A percentile compares a stretch with the other conserved stretches of the same genome.
Evolutionary conservation across 2,888 invertebrate species (phyloP).

Genomic region (Hybos culiciformis): DNA sequence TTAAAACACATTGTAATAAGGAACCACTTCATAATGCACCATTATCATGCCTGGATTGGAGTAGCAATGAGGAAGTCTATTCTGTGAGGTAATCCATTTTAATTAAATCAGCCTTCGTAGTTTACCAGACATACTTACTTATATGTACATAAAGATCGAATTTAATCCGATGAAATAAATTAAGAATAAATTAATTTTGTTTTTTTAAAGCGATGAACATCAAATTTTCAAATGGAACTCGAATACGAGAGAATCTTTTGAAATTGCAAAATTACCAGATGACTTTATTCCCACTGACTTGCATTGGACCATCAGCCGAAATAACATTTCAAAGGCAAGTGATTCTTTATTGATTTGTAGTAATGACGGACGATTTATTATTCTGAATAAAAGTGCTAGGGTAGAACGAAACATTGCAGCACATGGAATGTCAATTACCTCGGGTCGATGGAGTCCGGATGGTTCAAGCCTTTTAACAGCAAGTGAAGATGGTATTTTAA

Average conservation of each 20-base stretch:
- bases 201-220: slow-evolving; percentile 71
- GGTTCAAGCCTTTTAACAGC: slow-evolving; percentile 89
- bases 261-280: slow-evolving; percentile 62
- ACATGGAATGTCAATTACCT: slow-evolving; percentile 79
- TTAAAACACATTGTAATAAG: slow-evolving; percentile 65
- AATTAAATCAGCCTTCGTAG: slow-evolving; percentile 1
- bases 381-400: slow-evolving; percentile 77
- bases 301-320: slow-evolving; percentile 57
- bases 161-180: not conserved
- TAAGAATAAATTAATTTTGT: not conserved
- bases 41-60: slow-evolving; percentile 89
- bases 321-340: slow-evolving; percentile 29
- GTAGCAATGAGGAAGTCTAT: slow-evolving; percentile 83
- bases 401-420: slow-evolving; percentile 88
- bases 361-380: slow-evolving; percentile 79
- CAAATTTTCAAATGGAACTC: slow-evolving; percentile 80
- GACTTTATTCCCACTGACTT: slow-evolving; percentile 82
- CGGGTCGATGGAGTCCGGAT: slow-evolving; percentile 88
- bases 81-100: slow-evolving; percentile 63
- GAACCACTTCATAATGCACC: slow-evolving; percentile 48
- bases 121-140: slow-evolving; percentile 3
- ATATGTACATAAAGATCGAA: not conserved
- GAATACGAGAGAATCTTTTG: slow-evolving; percentile 59
- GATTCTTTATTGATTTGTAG: slow-evolving; percentile 77
- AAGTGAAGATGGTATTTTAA: slow-evolving; percentile 92